Base-by-base conservation (phyloP, 2,797 vertebrate genomes). In the Todus mexicanus region DNA sequence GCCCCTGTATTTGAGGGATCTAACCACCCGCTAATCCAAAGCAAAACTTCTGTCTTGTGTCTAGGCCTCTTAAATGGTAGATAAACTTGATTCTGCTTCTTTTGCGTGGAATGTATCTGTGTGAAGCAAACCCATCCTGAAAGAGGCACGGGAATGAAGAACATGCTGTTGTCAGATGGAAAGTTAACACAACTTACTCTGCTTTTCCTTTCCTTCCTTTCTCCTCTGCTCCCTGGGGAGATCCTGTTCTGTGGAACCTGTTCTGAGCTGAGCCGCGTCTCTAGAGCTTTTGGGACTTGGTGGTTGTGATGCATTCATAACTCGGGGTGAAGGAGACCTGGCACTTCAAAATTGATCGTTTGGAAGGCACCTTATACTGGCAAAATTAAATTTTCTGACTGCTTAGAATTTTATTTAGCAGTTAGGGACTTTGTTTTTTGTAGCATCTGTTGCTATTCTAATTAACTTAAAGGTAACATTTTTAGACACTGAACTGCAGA, bases 221-320 rank as follows among this genome's bases (percentile, higher is more conserved):
- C n/a, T 88, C 12, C 17, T 86, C 23, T 84, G 7, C 73, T 88
- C 78, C 29, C n/a, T 86, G 11, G 43, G 27, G n/a, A 14, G 9
- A 74, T 80, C 64, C 59, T 84, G 29, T 72, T 72, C 74, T 89
- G 84, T 73, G 77, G 22, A 84, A 68, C 18, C 70, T 90, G 10
- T 15, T 80, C 37, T 47, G 70, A 86, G n/a, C 57, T 75, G 68
- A 50, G 75, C 50, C 26, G 83, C 12, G 47, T 72, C 1, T 40
- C 22, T 61, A 47, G 59, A 43, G 33, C 51, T 66, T 83, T 75
- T 70, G n/a, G 35, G 31, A 33, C 43, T 59, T 9, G 54, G 3
- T 26, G 40, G 27, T 66, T 93, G 35, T 40, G 54, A 40, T 0
- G 0, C 23, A 19, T 65, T 61, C 0, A 0, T 90, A 87, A 74